These are phyloP conservation scores for Drosophila lacteicornis DNA, from an alignment of 1,140 invertebrate species.

Conservation along the genomic window DNA sequence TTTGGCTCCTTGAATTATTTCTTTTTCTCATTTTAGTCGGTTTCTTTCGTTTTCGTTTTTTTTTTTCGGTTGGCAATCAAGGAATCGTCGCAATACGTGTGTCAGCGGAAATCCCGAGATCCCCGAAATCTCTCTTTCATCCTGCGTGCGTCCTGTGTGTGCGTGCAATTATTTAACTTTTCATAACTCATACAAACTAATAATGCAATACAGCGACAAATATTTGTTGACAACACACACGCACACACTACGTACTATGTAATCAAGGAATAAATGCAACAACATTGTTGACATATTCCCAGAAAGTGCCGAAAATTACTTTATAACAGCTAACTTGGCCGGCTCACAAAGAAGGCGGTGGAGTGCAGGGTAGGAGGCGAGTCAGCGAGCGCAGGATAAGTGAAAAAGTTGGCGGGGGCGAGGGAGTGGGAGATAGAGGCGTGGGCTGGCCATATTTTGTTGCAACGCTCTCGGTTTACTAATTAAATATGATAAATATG, in stretches of 20 bases:
- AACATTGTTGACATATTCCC: constrained; percentile 71
- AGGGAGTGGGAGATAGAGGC: neutral
- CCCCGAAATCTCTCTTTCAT: neutral
- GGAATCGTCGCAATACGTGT: constrained; percentile 53
- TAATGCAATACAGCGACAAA: constrained; percentile 74
- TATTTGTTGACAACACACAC: constrained; percentile 73
- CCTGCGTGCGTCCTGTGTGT: constrained; percentile 3
- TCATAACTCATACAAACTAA: constrained; percentile 76
- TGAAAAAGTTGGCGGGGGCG: constrained; percentile 6
- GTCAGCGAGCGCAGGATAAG: neutral
- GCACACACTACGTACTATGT: constrained; percentile 13
- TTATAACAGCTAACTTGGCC: constrained; percentile 57
- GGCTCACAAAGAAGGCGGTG: constrained; percentile 5
- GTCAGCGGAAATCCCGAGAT: constrained; percentile 57
- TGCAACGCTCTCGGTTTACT: constrained; percentile 55
- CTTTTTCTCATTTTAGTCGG: neutral
- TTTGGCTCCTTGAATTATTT: constrained; percentile 42
- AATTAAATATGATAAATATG: constrained; percentile 82
- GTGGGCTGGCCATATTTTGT: constrained; percentile 46
- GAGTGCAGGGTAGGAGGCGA: neutral
- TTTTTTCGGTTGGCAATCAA: constrained; percentile 52
- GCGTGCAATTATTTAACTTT: constrained; percentile 76
- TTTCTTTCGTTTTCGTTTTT: no score
- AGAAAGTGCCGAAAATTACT: constrained; percentile 69
- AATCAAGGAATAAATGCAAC: constrained; percentile 29